Base-by-base conservation (phyloP, 2,888 invertebrate genomes). In the Morpho achilles region DNA sequence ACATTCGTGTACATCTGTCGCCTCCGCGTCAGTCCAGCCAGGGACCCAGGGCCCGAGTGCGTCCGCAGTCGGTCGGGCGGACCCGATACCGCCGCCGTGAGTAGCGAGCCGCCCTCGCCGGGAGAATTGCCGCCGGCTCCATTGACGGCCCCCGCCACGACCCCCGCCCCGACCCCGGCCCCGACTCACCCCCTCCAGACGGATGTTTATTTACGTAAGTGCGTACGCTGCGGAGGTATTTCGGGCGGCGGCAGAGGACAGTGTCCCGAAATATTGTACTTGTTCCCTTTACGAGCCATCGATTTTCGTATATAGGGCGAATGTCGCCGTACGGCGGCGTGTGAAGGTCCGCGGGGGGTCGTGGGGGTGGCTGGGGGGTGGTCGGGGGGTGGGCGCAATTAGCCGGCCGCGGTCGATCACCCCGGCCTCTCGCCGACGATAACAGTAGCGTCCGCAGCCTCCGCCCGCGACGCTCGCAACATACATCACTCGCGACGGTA, bases 231-330 rank as follows among this genome's bases (percentile, higher is more conserved):
- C 23, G 49, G 10, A 43, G 48, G 46, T 43, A 48, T 55, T 10
- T 41, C 39, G 23, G 44, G 6, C 22, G 2, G 58, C 50, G 41
- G 16, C 16, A 16, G 50, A 53, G 46, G 43, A 52, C 45, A 23
- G 42, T 46, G 53, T 52, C 45, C 55, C 56, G 53, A 61, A 63
- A 64, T 59, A 67, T 67, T 73, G 85, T 85, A 86, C 86, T 86
- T 85, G 87, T 79, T 75, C 79, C 76, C 74, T 73, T 76, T 76
- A 68, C 68, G 69, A 59, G 61, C 41, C 75, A 87, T 87, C 88
- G 88, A 87, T 87, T 81, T 77, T 74, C 83, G 76, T 75, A 84
- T 84, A 73, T 85, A 76, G 83, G 85, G 77, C 84, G 78, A 77
- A 72, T 75, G 80, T 75, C 74, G 46, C 46, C 40, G 40, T 46